Evolutionary conservation across 2,888 invertebrate species (phyloP).

Genomic region (Thyatira batis): DNA sequence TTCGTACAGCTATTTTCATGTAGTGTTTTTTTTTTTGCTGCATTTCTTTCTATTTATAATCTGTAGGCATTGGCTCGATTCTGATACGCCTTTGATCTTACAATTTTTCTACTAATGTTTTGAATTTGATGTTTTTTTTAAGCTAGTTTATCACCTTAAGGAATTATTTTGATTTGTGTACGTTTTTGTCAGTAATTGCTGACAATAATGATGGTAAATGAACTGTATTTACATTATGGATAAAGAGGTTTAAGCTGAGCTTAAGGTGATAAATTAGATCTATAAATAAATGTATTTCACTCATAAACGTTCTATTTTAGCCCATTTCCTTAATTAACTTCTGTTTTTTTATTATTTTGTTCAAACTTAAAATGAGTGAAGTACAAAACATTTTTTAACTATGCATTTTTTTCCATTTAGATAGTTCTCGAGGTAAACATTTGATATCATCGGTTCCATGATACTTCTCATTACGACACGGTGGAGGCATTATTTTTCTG

Average conservation of each 20-base stretch:
- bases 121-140: constrained; percentile 28
- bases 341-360: neutral
- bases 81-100: constrained; percentile 24
- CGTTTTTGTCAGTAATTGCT: neutral
- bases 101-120: constrained; percentile 48
- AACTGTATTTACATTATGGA: too few species aligned
- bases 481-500: constrained; percentile 45
- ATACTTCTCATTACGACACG: constrained; percentile 41
- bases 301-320: neutral
- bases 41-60: constrained; percentile 13
- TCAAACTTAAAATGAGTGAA: constrained; percentile 25
- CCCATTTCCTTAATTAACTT: neutral
- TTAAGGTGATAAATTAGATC: constrained; percentile 10
- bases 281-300: constrained; percentile 11
- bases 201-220: neutral
- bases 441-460: constrained; percentile 25
- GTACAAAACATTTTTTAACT: constrained; percentile 25
- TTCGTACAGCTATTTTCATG: constrained; percentile 34
- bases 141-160: constrained; percentile 16
- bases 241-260: constrained; percentile 21
- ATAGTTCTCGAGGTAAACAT: constrained; percentile 31
- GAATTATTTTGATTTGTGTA: constrained; percentile 4
- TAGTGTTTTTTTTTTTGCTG: constrained; percentile 2
- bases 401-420: constrained; percentile 13
- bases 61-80: constrained; percentile 25